phyloP scores from a whole-genome alignment of 2,888 invertebrate species.

The Rhodophaea formosa region DNA sequence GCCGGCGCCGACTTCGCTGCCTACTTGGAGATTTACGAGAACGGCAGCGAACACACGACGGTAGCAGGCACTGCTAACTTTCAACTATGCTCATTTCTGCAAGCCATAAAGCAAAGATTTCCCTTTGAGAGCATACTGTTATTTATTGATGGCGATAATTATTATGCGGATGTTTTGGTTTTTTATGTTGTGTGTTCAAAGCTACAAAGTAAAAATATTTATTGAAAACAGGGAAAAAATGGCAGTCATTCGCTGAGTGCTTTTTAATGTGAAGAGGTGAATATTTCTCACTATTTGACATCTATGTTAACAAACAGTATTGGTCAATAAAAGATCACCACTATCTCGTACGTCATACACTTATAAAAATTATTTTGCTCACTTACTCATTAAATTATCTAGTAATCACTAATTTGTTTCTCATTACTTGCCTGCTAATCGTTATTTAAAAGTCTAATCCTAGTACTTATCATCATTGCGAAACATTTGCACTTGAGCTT shows the following conservation, averaged over 20 bases:
- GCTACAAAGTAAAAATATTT: too few species aligned
- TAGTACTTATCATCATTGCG: neutral
- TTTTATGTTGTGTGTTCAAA: too few species aligned
- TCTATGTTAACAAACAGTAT: too few species aligned
- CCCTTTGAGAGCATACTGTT: slow-evolving; percentile 26
- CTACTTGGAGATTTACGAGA: slow-evolving; percentile 61
- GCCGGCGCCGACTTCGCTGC: slow-evolving; percentile 69
- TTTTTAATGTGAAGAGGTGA: too few species aligned
- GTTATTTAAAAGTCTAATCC: slow-evolving; percentile 2
- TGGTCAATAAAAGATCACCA: too few species aligned
- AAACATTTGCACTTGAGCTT: neutral
- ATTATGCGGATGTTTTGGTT: too few species aligned
- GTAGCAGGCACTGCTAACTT: slow-evolving; percentile 38
- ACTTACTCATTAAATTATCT: neutral
- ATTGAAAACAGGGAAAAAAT: too few species aligned
- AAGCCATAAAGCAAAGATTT: slow-evolving; percentile 37
- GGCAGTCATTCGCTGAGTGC: too few species aligned
- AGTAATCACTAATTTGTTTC: neutral
- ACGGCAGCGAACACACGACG: slow-evolving; percentile 33
- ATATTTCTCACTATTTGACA: too few species aligned
- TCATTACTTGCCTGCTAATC: neutral
- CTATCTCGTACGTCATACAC: too few species aligned
- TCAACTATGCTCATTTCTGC: slow-evolving; percentile 36
- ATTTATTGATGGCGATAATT: neutral
- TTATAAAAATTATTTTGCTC: neutral